Evolutionary conservation across 2,888 invertebrate species (phyloP), one percentile per base, ranked within the genome.

Genomic region (Masnerella sp.): DNA sequence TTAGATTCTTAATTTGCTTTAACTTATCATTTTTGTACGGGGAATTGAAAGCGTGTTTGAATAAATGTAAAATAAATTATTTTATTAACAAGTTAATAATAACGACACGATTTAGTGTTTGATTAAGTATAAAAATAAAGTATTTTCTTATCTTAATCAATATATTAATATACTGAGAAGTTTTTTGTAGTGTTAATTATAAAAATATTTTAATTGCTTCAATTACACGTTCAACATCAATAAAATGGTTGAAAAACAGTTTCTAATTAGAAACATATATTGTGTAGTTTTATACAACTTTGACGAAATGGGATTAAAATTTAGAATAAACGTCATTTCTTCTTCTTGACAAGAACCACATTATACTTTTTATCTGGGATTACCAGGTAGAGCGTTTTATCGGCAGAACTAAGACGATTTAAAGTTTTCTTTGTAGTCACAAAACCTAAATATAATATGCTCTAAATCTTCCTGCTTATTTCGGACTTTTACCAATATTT

Each of bases 41-140:
- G n/a, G n/a, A 20, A 45, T 25, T 9, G 12, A 20, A 2, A n/a
- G 2, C 2, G 2, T 2, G 9, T 5, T 2, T 28, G 15, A 5
- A 14, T 36, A 36, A 11, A 14, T 25, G 0, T 45, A 20, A 42
- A 45, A 25, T 20, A 20, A 42, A n/a, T 18, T 42, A 20, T 42
- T 32, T 9, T 32, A 8, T n/a, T 5, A 32, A 32, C n/a, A n/a
- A 32, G 7, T 32, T 5, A 32, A 32, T 32, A 32, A 32, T 25
- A 25, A 25, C 7, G 7, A 25, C 5, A 5, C 25, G 25, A 7
- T 38, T 38, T 15, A 38, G 12, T 38, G 2, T 14, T 8, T 7
- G 9, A 17, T 38, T n/a, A n/a, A n/a, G n/a, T 25, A 25, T 25
- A 5, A 25, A 25, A 7, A 25, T 7, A 25, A 25, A 4, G 25